Evolutionary conservation across 2,797 vertebrate genomes (phyloP), one percentile per base, ranked within the genome.

Genomic region (Danio aesculapii): DNA sequence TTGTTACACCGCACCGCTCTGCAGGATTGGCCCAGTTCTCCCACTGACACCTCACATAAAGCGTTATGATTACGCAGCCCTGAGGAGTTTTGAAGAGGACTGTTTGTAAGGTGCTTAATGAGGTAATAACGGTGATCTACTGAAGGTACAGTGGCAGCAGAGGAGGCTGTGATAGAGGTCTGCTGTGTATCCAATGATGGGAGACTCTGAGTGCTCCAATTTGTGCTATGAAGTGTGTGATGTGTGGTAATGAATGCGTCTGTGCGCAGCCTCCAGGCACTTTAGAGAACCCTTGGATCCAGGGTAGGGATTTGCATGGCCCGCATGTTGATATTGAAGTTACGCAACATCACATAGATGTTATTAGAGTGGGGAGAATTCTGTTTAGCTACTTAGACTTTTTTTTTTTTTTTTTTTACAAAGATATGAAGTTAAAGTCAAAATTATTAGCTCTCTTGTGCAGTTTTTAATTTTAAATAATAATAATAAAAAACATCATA

Each of bases 21-120:
- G 62, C 8, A 16, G 13, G 41, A 66, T 44, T 77, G 62, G 49
- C 49, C 62, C 62, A 67, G 75, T 66, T 77, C 41, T 77, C 17
- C 73, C 46, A 75, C 73, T 75, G 58, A 75, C 73, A 75, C 46
- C 74, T 76, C 74, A 43, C 30, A 55, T 66, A 66, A 77, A 50
- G 61, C 21, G 41, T 10, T 44, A 77, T 77, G 75, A 67, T 77
- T 77, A 77, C 49, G 21, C 73, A 57, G 43, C 75, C 62, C 62
- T 66, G 39, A 66, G 75, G 75, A 77, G n/a, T 77, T 77, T 55
- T 46, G 75, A 52, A 63, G 50, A 67, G 17, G 12, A 9, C 30
- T 57, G 16, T 55, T 77, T 77, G n/a, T 75, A 67, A 66, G 61
- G 39, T 6, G 12, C 50, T 50, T 55, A 77, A 64, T 67, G 59